phyloP scores from a whole-genome alignment of 2,797 vertebrate genomes.

The Podargus strigoides region DNA sequence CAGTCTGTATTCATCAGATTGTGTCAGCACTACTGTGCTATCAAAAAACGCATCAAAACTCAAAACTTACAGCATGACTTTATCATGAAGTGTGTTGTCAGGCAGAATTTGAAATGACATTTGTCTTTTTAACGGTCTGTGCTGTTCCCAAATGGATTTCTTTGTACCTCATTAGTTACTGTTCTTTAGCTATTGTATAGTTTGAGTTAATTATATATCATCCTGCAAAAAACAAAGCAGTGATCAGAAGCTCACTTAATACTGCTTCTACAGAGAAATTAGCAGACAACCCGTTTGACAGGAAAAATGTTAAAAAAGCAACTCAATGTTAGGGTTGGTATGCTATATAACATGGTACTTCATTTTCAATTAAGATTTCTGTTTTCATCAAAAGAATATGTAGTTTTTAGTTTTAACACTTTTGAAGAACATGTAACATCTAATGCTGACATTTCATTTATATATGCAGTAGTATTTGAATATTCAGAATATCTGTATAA shows the following conservation, averaged over 20 bases:
- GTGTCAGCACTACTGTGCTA: background rate
- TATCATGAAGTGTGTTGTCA: background rate
- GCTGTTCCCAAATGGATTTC: background rate
- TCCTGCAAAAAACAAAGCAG: background rate
- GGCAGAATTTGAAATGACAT: background rate
- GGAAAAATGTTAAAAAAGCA: background rate
- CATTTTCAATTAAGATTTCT: background rate
- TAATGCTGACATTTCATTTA: background rate
- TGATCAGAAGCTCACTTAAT: background rate
- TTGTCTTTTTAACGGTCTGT: background rate
- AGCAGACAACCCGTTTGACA: background rate
- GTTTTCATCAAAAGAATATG: background rate
- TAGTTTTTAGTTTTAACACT: too few species aligned
- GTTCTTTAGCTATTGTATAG: background rate
- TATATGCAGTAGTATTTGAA: background rate
- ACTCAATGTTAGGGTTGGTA: background rate
- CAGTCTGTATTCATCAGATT: background rate
- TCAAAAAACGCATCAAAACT: background rate
- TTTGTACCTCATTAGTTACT: background rate
- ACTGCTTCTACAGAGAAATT: background rate
- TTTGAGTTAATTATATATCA: background rate
- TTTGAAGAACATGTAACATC: background rate
- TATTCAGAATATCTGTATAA: background rate
- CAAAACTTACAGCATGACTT: background rate
- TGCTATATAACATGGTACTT: background rate